phyloP scores from a whole-genome alignment of 2,113 vertebrate genomes.

The Corythornis madagascariensis region DNA sequence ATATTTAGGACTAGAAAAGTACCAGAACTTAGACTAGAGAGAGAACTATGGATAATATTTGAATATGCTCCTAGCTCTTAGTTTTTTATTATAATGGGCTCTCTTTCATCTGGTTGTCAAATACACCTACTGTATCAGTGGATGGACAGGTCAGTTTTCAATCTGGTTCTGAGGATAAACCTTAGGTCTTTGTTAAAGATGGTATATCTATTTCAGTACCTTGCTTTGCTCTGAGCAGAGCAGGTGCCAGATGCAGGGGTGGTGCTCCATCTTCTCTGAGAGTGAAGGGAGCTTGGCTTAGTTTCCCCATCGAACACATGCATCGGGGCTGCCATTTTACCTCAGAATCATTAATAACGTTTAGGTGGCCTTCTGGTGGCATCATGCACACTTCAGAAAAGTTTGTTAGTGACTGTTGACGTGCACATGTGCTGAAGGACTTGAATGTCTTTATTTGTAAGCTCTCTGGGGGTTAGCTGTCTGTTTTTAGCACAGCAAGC shows the following conservation, averaged over 20 bases:
- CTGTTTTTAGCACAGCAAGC: neutral
- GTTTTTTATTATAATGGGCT: neutral
- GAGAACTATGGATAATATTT: neutral
- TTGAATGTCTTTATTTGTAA: neutral
- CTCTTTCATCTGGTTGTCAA: neutral
- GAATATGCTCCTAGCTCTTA: neutral
- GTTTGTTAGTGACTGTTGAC: neutral
- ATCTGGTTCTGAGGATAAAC: neutral
- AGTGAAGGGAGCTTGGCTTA: neutral
- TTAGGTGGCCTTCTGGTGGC: neutral
- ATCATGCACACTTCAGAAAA: neutral
- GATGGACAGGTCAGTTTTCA: neutral
- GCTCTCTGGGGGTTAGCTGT: neutral
- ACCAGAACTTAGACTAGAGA: neutral
- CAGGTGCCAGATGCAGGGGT: neutral
- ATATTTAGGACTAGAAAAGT: neutral
- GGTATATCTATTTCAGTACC: neutral
- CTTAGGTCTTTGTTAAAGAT: neutral
- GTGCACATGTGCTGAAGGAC: neutral
- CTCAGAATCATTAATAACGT: neutral
- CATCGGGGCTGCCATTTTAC: neutral
- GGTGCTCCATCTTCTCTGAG: neutral
- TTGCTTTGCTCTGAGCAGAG: neutral
- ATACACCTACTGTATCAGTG: neutral
- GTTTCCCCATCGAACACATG: neutral